These are phyloP conservation scores for Therioaphis trifolii DNA, from an alignment of 2,888 invertebrate species.

Conservation along the genomic window DNA sequence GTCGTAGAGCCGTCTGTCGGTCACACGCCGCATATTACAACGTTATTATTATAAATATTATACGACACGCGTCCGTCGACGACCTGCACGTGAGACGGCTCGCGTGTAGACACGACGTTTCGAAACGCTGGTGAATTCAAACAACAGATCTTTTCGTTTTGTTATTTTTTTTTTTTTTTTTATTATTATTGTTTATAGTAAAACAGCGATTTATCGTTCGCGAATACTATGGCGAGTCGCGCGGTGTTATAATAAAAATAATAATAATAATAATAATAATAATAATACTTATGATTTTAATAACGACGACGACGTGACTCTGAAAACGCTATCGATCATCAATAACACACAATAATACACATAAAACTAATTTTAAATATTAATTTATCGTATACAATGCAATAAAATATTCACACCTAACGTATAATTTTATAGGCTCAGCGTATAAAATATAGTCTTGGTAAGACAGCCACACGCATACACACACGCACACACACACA, in stretches of 20 bases:
- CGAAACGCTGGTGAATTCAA: not conserved
- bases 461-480: not conserved
- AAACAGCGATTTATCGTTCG: slow-evolving; percentile 17
- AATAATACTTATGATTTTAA: no score
- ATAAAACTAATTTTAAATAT: slow-evolving; percentile 40
- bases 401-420: not conserved
- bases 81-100: no score
- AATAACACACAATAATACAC: no score
- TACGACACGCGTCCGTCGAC: no score
- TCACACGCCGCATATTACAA: no score
- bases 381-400: slow-evolving; percentile 34
- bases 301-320: not conserved
- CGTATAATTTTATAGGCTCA: no score
- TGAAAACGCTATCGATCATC: slow-evolving; percentile 3
- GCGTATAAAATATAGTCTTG: not conserved
- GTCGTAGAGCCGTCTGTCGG: no score
- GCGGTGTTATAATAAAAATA: not conserved
- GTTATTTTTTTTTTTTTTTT: not conserved
- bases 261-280: not conserved
- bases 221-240: slow-evolving; percentile 38
- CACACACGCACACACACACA: no score
- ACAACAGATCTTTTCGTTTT: not conserved
- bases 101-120: no score
- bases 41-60: no score
- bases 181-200: not conserved